Base-by-base conservation (phyloP, 2,113 vertebrate genomes). In the Trogon surrucura region DNA sequence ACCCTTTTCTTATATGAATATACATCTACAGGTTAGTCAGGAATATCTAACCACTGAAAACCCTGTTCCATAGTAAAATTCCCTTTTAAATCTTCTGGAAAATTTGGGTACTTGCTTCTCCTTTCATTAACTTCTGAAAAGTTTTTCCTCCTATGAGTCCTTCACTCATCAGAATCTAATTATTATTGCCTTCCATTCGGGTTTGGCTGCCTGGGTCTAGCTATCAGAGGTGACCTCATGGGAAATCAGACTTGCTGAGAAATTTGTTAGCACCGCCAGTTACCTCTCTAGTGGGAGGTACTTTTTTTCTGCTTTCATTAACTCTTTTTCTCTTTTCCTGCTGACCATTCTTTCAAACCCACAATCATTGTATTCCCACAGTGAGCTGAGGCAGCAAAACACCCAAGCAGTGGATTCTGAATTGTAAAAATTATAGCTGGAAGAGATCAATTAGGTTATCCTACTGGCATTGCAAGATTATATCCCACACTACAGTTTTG, bases 91-190 rank as follows among this genome's bases (percentile, higher is more conserved):
- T 91, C 16, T 83, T 88, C 90, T 88, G 62, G 77, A 93, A 97
- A 97, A 89, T 84, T 65, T 83, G 56, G 57, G 17, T 66, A 82
- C 92, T 96, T 97, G 70, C 45, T 97, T 88, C 66, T 95, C 34
- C 80, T 98, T 97, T 97, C 95, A 96, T 95, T 97, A 97, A 92
- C 50, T 97, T 58, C 38, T 89, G 84, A 91, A 95, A 96, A 75
- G 61, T 15, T 88, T 89, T 80, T 61, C 70, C 77, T 97, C 84
- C 26, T 95, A 85, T 97, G 97, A 84, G 70, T 61, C 88, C 81
- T 97, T 97, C 93, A 93, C 95, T 98, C 97, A 95, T 97, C 97
- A 96, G 92, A 96, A 96, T 96, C 85, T 97, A 98, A 98, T 98
- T 97, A 97, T 97, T 97, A 97, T 97, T 97, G 90, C 85, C 93